These are phyloP conservation scores for Callionymus lyra DNA, from an alignment of 2,113 vertebrate genomes.

Conservation along the genomic window DNA sequence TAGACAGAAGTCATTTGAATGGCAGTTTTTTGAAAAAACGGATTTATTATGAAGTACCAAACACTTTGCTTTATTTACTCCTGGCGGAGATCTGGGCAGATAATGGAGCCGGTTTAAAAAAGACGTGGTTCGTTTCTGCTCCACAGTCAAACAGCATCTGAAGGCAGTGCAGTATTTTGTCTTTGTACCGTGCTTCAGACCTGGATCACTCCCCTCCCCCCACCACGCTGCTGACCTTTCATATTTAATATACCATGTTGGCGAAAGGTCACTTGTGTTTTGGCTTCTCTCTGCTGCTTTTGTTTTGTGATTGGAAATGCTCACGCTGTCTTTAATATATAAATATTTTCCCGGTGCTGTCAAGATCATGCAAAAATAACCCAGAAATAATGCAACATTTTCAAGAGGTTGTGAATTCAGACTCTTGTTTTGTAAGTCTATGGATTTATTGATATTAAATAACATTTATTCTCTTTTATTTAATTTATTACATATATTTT, in stretches of 20 bases:
- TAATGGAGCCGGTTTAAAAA: too few relatives aligned
- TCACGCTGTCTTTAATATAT: conserved; percentile 39
- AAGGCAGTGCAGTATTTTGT: conserved; percentile 46
- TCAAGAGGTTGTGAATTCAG: too few relatives aligned
- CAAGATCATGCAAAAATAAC: conserved; percentile 49
- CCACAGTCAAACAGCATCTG: conserved; percentile 58
- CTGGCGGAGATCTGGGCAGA: too few relatives aligned
- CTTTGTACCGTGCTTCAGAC: conserved; percentile 19
- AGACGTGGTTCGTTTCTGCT: not conserved
- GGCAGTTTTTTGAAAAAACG: too few relatives aligned
- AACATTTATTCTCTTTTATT: too few relatives aligned
- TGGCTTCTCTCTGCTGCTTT: conserved; percentile 61
- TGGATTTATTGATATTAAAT: too few relatives aligned
- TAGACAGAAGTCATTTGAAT: too few relatives aligned
- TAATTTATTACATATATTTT: too few relatives aligned
- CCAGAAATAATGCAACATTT: too few relatives aligned
- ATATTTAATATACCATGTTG: conserved; percentile 66
- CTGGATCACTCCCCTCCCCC: conserved; percentile 25
- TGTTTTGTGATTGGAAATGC: conserved; percentile 62
- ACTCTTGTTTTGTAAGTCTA: too few relatives aligned
- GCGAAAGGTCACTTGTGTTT: conserved; percentile 71
- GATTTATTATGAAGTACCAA: too few relatives aligned
- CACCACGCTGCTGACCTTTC: conserved; percentile 61
- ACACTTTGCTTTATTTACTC: too few relatives aligned
- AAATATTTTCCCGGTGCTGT: conserved; percentile 57